These are phyloP conservation scores for Spheniscus mendiculus DNA, from an alignment of 2,113 vertebrate species.

Conservation along the genomic window DNA sequence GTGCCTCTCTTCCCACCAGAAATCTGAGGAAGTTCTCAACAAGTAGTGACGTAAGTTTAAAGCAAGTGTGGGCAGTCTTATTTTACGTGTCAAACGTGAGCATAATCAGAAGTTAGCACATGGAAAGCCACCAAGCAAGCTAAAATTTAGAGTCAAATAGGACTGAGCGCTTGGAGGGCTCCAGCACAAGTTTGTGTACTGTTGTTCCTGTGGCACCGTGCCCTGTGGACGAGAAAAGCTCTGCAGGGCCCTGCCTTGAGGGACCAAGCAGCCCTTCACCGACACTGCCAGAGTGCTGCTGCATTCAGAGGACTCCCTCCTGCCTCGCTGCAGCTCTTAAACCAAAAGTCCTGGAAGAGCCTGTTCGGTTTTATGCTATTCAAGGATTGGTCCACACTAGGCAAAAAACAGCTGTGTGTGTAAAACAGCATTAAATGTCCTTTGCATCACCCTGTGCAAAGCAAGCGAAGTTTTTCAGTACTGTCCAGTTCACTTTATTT, in stretches of 20 bases:
- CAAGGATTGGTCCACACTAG: neutral
- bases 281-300: neutral
- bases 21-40: neutral
- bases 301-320: neutral
- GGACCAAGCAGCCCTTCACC: neutral
- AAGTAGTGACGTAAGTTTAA: neutral
- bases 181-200: neutral
- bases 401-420: neutral
- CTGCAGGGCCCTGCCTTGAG: neutral
- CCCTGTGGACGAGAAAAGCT: neutral
- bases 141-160: neutral
- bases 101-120: neutral
- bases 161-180: neutral
- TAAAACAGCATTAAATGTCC: neutral
- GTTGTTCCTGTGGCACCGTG: neutral
- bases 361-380: neutral
- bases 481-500: neutral
- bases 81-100: accelerated
- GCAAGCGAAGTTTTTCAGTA: neutral
- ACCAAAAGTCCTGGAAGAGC: neutral
- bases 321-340: neutral
- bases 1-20: neutral
- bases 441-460: neutral
- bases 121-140: neutral
- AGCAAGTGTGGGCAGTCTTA: neutral